Evolutionary conservation across 2,113 vertebrate species (phyloP).

Genomic region (Carlito syrichta): DNA sequence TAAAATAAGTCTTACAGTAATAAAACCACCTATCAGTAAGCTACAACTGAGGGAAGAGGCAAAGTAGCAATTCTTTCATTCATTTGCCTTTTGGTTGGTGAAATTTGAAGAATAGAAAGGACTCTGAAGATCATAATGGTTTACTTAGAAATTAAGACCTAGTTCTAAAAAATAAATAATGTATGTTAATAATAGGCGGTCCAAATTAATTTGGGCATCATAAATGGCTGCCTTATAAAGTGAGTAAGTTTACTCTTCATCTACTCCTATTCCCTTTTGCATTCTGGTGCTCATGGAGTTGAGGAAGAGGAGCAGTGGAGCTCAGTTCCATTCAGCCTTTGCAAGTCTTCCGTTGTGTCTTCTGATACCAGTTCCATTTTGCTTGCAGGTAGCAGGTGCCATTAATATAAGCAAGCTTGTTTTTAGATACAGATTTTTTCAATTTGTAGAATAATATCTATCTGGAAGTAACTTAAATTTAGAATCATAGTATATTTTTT

Average conservation of each 20-base stretch:
- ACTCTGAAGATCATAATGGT: background rate
- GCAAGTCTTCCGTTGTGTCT: background rate
- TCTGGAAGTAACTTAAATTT: conserved; percentile 20
- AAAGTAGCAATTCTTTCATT: background rate
- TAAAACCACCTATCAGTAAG: background rate
- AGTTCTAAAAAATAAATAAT: conserved; percentile 8
- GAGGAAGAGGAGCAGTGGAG: background rate
- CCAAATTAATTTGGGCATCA: background rate
- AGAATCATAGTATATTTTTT: background rate
- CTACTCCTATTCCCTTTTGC: background rate
- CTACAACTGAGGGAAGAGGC: conserved; percentile 3
- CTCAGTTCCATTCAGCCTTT: background rate
- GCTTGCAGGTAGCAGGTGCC: background rate
- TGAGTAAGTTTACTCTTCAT: background rate
- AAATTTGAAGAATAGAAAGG: conserved; percentile 19
- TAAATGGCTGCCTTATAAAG: background rate
- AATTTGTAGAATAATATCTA: background rate
- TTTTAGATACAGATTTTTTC: background rate
- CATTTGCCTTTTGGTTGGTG: background rate
- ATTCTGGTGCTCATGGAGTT: background rate
- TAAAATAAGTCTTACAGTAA: background rate
- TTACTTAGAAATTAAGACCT: conserved; percentile 29
- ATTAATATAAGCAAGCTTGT: background rate
- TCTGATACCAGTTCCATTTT: background rate
- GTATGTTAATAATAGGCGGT: background rate